Evolutionary conservation across 2,888 invertebrate genomes (phyloP), one percentile per base, ranked within the genome.

Genomic region (Anorthoa munda): DNA sequence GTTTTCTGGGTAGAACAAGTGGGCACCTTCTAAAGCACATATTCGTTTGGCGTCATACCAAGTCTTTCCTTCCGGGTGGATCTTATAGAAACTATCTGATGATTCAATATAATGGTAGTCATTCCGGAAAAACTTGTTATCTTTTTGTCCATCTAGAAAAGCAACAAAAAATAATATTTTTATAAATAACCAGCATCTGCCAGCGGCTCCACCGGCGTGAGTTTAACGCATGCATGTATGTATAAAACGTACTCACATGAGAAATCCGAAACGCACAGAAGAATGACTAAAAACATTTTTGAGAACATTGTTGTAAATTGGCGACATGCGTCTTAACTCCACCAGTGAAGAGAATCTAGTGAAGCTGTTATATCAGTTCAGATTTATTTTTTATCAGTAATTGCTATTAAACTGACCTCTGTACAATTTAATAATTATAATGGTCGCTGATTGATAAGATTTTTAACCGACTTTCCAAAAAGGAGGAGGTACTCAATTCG

Each of bases 81-180:
- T 87, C 86, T 95, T 95, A 85, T 95, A 95, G 75, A 94, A 95
- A 74, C 90, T 90, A 3, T 89, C 66, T 11, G 90, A 86, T 2
- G 72, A 81, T 23, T 91, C 89, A 69, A 94, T 65, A 75, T 88
- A 95, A 18, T 71, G 88, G 81, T 95, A 95, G 82, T 95, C 94
- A 55, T 90, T 92, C 4, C 95, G 90, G 78, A 94, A 95, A 78
- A 92, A 92, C 60, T 89, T 90, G 12, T 86, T 82, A 53, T 86
- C 75, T 3, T 81, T 84, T 86, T 93, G 93, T 59, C 89, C 91
- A 88, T 90, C 94, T 94, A 86, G 51, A 31, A 48, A 23, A 46
- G 2, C 4, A 61, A 21, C 2, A 31, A 18, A 31, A 3, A 4
- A 18, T 58, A 17, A 31, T 18, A 26, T 58, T 58, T 11, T 39